Evolutionary conservation across 2,113 vertebrate species (phyloP), one percentile per base, ranked within the genome.

Genomic region (Mobula birostris): DNA sequence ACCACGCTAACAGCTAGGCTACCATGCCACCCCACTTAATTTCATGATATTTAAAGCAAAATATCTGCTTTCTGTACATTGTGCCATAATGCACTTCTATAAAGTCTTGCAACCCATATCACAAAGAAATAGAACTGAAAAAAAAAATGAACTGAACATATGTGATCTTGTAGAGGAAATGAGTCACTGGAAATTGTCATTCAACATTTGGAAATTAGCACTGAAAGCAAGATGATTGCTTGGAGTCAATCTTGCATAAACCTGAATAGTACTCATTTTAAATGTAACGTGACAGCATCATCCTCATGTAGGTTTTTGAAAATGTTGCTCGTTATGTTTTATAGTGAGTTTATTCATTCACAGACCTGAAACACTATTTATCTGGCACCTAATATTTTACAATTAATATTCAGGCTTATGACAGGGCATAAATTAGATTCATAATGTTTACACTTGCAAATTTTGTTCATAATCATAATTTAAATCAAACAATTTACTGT

Each of bases 171-270:
- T 32, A 88, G 66, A 63, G 85, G 85, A 88, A 87, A 88, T 88
- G 85, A 88, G 85, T 88, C 58, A 88, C n/a, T 88, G 85, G 83
- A 88, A 87, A 88, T 88, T 32, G 85, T 88, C 85, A 88, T 63
- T 7, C 63, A 88, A 88, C 29, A 88, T 66, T 66, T 88, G 29
- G 58, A 88, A 88, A 63, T 5, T 17, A 32, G 29, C 61, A 88
- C 58, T 66, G 29, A 87, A 87, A 87, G 83, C 58, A 63, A 85
- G 19, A 58, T 85, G 40, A 48, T 58, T 24, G 58, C 27, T 61
- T 61, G 61, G 61, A 88, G 36, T 66, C 29, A 66, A 15, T 17
- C 24, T 87, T 27, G 12, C 58, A n/a, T 63, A 87, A 87, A 19
- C 14, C 17, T 8, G 15, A 32, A 88, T 88, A 66, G 29, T 88